Percentiles rank a stretch among this genome's conserved stretches.
Evolutionary conservation across 2,888 invertebrate species (phyloP).

Genomic region (Apomyelois bistriatella): DNA sequence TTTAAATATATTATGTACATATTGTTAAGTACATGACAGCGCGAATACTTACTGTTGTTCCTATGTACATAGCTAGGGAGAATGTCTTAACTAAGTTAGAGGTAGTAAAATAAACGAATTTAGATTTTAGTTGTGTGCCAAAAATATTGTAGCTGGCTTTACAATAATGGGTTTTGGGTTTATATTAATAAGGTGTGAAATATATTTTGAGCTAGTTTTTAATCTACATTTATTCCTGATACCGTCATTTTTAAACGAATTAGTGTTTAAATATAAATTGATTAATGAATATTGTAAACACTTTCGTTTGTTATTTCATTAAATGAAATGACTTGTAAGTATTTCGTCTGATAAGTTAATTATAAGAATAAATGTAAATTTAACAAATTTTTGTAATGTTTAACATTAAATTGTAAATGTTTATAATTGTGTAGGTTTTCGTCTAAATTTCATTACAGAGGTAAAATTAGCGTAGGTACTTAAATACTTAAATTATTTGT

Average conservation of each 20-base stretch:
- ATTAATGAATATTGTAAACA: not conserved
- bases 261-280: not conserved
- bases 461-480: constrained; percentile 39
- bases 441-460: constrained; percentile 20
- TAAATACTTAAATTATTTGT: constrained; percentile 70
- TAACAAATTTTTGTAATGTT: constrained; percentile 7
- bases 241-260: not conserved
- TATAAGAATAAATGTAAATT: not conserved
- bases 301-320: constrained; percentile 13
- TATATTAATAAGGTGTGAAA: constrained; percentile 24
- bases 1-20: constrained; percentile 32
- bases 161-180: constrained; percentile 41
- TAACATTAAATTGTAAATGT: constrained; percentile 14
- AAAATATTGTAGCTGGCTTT: constrained; percentile 56
- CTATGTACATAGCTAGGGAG: constrained; percentile 56
- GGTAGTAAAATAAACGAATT: constrained; percentile 44
- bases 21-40: constrained; percentile 34
- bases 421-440: constrained; percentile 20
- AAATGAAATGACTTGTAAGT: constrained; percentile 13
- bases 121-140: constrained; percentile 64
- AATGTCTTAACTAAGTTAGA: constrained; percentile 20
- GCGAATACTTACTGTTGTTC: constrained; percentile 47
- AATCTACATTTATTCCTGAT: not conserved
- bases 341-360: constrained; percentile 15
- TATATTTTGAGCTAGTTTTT: constrained; percentile 1